Conservation (phyloP, 2,797 vertebrate genomes). For the Pseudochirops corinnae region DNA sequence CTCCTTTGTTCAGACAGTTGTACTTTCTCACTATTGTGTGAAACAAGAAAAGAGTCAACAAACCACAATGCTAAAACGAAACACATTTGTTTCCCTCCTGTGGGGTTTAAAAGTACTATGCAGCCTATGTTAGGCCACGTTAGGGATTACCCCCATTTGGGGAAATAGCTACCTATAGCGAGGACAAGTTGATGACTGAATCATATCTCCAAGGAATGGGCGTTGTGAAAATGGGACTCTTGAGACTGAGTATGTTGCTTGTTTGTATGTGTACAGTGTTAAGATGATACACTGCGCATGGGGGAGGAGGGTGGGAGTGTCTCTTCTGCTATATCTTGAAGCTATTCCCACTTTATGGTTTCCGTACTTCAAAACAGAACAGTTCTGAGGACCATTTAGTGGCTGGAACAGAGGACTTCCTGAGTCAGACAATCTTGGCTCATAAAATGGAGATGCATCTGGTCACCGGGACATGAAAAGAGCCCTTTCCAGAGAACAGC, state of each 20-base stretch:
- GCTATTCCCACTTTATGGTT: slow-evolving; percentile 67
- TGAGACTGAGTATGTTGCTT: not conserved
- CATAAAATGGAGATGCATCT: slow-evolving; percentile 64
- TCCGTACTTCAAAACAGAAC: slow-evolving; percentile 71
- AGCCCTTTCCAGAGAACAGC: slow-evolving; percentile 57
- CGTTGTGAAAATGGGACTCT: not conserved
- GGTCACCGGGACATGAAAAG: slow-evolving; percentile 65
- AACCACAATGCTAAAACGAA: slow-evolving; percentile 43
- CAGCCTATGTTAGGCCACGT: slow-evolving; percentile 9
- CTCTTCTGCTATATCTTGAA: slow-evolving; percentile 51
- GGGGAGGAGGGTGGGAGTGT: not conserved
- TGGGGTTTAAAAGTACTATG: not conserved
- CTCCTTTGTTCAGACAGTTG: slow-evolving; percentile 15
- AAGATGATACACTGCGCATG: not conserved
- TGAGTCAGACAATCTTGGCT: slow-evolving; percentile 57
- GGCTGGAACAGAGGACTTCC: slow-evolving; percentile 58
- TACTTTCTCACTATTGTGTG: slow-evolving; percentile 19
- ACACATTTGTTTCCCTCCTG: not conserved
- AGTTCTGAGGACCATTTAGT: slow-evolving; percentile 62
- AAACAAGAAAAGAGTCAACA: slow-evolving; percentile 1
- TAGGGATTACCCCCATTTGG: not conserved
- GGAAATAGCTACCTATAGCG: slow-evolving; percentile 23
- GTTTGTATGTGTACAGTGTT: not conserved
- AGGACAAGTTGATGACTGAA: slow-evolving; percentile 1
- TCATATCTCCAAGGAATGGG: not conserved